Percentiles rank a stretch among this genome's conserved stretches.
Conservation (phyloP, 2,797 vertebrate genomes). For the Lithobates sylvaticus region DNA sequence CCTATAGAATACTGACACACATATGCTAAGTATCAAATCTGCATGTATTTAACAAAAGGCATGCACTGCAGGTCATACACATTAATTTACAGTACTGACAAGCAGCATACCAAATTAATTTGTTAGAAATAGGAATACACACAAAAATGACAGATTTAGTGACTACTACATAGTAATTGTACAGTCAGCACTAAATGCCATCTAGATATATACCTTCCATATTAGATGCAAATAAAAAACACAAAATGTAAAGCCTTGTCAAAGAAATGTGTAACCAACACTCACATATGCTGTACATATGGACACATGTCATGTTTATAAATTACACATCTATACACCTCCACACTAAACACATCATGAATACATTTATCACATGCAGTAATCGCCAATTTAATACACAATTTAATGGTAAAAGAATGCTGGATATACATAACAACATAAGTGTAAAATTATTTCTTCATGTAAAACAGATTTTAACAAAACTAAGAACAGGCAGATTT, state of each 20-base stretch:
- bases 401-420: background rate
- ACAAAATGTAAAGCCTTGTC: too few relatives aligned
- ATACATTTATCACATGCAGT: constrained; percentile 23
- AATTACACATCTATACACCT: constrained; percentile 12
- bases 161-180: too few relatives aligned
- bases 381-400: constrained; percentile 20
- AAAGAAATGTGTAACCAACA: background rate
- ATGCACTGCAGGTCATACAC: background rate
- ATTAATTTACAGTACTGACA: too few relatives aligned
- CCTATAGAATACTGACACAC: too few relatives aligned
- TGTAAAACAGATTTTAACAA: background rate
- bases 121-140: too few relatives aligned
- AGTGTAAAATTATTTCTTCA: background rate
- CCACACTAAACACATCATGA: background rate
- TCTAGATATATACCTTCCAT: background rate
- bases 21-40: too few relatives aligned
- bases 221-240: background rate
- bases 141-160: too few relatives aligned
- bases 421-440: background rate
- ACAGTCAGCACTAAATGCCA: too few relatives aligned
- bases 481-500: background rate
- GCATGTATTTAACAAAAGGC: background rate
- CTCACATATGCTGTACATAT: constrained; percentile 20
- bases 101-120: too few relatives aligned
- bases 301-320: constrained; percentile 20